Percentiles rank a stretch among this genome's conserved stretches.
phyloP scores from a whole-genome alignment of 2,113 vertebrate species.

The Bujurquina vittata region DNA sequence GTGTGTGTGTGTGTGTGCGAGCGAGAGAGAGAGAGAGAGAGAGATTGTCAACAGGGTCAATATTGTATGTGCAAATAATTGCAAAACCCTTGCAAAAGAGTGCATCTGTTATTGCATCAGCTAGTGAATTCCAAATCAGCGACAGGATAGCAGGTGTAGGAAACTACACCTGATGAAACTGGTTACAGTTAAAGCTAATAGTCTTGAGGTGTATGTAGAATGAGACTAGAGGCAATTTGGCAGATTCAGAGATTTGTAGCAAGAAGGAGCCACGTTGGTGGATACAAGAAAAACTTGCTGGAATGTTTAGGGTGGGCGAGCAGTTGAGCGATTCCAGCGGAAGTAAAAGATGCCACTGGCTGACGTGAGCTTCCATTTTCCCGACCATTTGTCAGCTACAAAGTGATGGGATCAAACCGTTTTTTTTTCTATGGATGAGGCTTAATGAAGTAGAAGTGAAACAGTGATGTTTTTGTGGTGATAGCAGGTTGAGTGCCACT shows the following conservation, averaged over 20 bases:
- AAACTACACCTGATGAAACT: background rate
- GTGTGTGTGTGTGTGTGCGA: too few relatives aligned
- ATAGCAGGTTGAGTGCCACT: conserved; percentile 61
- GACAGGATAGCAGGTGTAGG: background rate
- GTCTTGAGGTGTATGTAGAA: background rate
- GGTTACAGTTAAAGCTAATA: background rate
- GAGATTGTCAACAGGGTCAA: too few relatives aligned
- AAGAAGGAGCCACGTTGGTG: background rate
- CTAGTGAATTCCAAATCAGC: background rate
- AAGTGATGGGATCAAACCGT: background rate
- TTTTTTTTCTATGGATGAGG: background rate
- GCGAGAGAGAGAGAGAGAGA: too few relatives aligned
- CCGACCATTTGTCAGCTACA: background rate
- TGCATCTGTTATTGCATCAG: background rate
- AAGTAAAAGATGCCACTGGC: background rate
- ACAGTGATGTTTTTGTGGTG: conserved; percentile 28
- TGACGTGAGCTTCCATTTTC: background rate
- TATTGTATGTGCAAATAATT: background rate
- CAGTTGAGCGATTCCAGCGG: background rate
- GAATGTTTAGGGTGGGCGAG: background rate
- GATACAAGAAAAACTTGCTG: background rate
- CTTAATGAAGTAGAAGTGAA: background rate
- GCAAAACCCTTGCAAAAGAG: background rate
- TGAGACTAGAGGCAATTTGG: background rate
- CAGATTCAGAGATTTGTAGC: background rate